Evolutionary conservation across 2,888 invertebrate genomes (phyloP).

Genomic region (Synergus laeviventris): DNA sequence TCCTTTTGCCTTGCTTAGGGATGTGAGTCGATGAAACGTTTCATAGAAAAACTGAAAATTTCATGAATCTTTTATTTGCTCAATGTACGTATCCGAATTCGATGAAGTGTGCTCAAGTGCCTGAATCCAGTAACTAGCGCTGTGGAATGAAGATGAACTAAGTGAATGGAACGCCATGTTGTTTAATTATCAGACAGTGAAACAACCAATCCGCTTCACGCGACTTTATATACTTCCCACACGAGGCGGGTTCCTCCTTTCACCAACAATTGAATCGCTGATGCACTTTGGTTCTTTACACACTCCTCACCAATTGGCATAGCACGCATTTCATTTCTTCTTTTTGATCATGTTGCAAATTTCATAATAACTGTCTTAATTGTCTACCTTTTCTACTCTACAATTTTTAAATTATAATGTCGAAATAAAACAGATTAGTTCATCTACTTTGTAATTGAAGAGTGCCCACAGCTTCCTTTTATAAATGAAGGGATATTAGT

Average conservation of each 20-base stretch:
- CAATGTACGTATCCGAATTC: no score
- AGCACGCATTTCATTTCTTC: neutral
- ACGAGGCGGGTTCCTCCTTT: constrained; percentile 22
- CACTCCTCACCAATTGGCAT: neutral
- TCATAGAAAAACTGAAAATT: no score
- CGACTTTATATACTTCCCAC: constrained; percentile 13
- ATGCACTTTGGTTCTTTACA: constrained; percentile 3
- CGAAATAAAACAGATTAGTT: no score
- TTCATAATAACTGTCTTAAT: neutral
- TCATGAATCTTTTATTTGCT: no score
- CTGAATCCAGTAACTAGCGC: constrained; percentile 59
- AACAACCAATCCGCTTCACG: constrained; percentile 55
- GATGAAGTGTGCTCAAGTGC: no score
- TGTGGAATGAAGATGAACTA: constrained; percentile 55
- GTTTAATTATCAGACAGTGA: constrained; percentile 64
- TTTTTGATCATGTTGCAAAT: neutral
- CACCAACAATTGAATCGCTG: constrained; percentile 15
- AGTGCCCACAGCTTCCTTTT: neutral
- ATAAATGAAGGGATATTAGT: neutral
- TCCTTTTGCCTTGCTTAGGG: no score
- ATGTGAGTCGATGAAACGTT: no score
- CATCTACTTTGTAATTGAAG: neutral
- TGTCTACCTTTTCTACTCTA: neutral
- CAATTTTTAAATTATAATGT: neutral
- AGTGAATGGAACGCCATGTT: constrained; percentile 61